These are phyloP conservation scores for Ceratoteleas bidentatus DNA, from an alignment of 1,140 invertebrate genomes.

Conservation along the genomic window DNA sequence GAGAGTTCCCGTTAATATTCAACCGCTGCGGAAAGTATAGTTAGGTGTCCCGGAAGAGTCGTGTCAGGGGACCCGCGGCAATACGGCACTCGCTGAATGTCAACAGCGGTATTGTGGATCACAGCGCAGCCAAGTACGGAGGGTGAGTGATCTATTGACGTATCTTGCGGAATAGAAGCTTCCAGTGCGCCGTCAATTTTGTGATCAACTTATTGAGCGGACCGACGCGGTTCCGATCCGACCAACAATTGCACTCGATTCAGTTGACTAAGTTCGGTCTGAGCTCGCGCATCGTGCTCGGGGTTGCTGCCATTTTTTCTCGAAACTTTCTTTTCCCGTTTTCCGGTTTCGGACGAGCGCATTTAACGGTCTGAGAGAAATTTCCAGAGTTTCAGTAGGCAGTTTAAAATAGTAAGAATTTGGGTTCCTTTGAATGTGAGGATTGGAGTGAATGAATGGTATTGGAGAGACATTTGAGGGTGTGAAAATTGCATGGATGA, in stretches of 20 bases:
- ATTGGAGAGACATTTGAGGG: no score
- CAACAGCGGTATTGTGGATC: conserved; percentile 22
- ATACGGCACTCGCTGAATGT: conserved; percentile 18
- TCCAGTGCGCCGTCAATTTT: conserved; percentile 24
- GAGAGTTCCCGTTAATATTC: conserved; percentile 50
- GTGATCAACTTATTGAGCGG: conserved; percentile 33
- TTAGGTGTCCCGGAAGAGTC: not conserved
- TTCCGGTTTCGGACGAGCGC: no score
- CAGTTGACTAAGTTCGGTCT: conserved; percentile 10
- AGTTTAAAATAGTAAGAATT: no score
- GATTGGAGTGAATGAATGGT: no score
- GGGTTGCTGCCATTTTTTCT: conserved; percentile 43
- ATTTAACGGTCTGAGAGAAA: no score
- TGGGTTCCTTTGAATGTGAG: no score
- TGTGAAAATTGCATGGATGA: no score
- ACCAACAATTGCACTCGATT: no score
- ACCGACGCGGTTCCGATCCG: no score
- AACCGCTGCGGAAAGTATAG: conserved; percentile 55
- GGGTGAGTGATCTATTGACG: conserved; percentile 47
- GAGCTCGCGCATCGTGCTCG: not conserved
- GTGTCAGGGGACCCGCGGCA: conserved; percentile 5
- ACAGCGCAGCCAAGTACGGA: conserved; percentile 18
- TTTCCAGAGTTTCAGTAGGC: no score
- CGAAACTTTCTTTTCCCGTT: no score
- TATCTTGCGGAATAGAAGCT: conserved; percentile 42